Evolutionary conservation across 2,888 invertebrate genomes (phyloP), one percentile per base, ranked within the genome.

Genomic region (Melanostoma mellinum): DNA sequence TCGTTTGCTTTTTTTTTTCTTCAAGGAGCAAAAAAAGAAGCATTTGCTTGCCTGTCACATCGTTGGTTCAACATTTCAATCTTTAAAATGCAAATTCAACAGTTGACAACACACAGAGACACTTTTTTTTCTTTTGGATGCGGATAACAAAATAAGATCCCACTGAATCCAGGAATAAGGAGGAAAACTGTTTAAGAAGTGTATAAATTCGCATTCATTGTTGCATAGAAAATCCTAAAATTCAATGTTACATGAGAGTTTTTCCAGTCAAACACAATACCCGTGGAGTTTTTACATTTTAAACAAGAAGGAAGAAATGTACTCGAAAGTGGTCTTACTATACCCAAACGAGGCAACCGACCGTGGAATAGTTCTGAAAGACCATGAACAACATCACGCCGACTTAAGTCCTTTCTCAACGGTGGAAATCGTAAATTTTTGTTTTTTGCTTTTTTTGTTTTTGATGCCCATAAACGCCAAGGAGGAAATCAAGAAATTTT

Each of bases 61-160:
- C 6, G n/a, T 69, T 38, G 38, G n/a, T 40, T 53, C 30, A 68
- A 46, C 46, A 55, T 55, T 69, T 69, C 56, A 50, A 40, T 60
- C 36, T 5, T 20, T 48, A 36, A 36, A 35, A 38, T 35, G 63
- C 36, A 50, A 63, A 50, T 32, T 63, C 63, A 63, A 63, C 48
- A 38, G 30, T 63, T 50, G 63, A 50, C 50, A 63, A 32, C 2
- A 32, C 0, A 36, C 9, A 50, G 50, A 50, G 20, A 20, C 20
- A 20, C 1, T 20, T 20, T 20, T 20, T 30, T 8, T 63, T 63
- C 38, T 48, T 48, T 48, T 5, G 36, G 61, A 48, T 38, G n/a
- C 46, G 33, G 33, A 20, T 48, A 38, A 63, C 48, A 48, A n/a
- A 46, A 63, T 9, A n/a, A 48, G 48, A 63, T 48, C 48, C 61